Evolutionary conservation across 37 sponge, comb jelly and placozoan species (phyloP).

Genomic region (Chondrilla cf. caribensis): DNA sequence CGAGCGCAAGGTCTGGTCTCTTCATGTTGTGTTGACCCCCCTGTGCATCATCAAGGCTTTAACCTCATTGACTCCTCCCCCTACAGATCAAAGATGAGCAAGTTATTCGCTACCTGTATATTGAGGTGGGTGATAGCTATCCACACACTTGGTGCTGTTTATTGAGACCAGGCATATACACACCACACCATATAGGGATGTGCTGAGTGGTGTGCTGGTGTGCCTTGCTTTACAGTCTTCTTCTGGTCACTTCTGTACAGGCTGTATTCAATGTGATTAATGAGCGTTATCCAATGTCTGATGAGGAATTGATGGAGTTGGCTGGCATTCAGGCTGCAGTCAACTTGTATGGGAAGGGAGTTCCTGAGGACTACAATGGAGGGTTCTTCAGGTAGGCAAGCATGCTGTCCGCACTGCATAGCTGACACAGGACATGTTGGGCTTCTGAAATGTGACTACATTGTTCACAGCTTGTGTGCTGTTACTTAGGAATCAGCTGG

Average conservation of each 20-base stretch:
- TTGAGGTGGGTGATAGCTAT: constrained; percentile 41
- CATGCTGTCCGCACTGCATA: too few species aligned
- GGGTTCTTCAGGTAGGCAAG: constrained; percentile 13
- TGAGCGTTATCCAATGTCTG: constrained; percentile 58
- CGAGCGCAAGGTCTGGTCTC: constrained; percentile 42
- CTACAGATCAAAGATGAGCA: constrained; percentile 23
- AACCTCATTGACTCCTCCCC: not conserved
- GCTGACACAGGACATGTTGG: too few species aligned
- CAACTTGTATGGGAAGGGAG: not conserved
- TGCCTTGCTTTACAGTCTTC: not conserved
- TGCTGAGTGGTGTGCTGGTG: not conserved
- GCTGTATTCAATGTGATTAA: constrained; percentile 69
- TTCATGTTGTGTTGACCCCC: not conserved
- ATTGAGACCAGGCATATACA: not conserved
- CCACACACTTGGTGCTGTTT: not conserved
- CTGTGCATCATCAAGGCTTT: not conserved
- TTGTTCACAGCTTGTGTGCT: too few species aligned
- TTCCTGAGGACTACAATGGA: not conserved
- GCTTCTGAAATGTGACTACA: too few species aligned
- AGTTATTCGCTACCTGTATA: constrained; percentile 67
- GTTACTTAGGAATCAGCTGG: constrained; percentile 15
- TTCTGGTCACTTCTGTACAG: constrained; percentile 32
- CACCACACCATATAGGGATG: not conserved
- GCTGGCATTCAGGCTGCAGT: constrained; percentile 67
- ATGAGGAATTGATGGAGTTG: constrained; percentile 43